phyloP scores from a whole-genome alignment of 2,797 vertebrate species.

The Sorex maritimensis region DNA sequence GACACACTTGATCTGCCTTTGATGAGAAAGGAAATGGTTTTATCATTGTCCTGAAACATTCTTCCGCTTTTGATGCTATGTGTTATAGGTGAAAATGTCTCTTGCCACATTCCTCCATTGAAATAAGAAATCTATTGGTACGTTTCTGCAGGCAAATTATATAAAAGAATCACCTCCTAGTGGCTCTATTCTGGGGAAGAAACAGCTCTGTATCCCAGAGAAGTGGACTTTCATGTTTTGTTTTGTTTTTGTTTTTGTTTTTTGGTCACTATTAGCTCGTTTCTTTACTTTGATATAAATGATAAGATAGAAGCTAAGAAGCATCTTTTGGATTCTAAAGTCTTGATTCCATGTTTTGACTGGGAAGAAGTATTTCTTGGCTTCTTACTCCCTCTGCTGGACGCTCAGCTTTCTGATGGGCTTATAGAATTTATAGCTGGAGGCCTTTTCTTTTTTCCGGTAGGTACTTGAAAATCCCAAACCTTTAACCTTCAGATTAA shows the following conservation, averaged over 20 bases:
- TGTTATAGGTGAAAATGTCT: background rate
- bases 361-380: background rate
- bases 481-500: background rate
- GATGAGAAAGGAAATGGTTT: slow-evolving; percentile 2
- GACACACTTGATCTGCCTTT: background rate
- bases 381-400: slow-evolving; percentile 82
- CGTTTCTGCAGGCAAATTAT: slow-evolving; percentile 31
- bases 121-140: background rate
- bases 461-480: slow-evolving; percentile 18
- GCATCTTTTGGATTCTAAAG: background rate
- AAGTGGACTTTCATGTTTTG: background rate
- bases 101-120: background rate
- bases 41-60: slow-evolving; percentile 5
- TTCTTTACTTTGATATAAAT: background rate
- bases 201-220: background rate
- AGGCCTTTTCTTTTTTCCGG: background rate
- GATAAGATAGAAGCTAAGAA: background rate
- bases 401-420: background rate
- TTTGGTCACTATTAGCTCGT: background rate
- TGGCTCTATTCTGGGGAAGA: background rate
- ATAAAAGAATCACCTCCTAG: background rate
- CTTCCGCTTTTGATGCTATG: background rate
- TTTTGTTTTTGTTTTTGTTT: background rate
- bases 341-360: background rate
- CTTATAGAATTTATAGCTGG: background rate